Percentiles rank a stretch among this genome's conserved stretches.
These are phyloP conservation scores for Aradophagus sp. DNA, from an alignment of 1,140 invertebrate species.

Conservation along the genomic window DNA sequence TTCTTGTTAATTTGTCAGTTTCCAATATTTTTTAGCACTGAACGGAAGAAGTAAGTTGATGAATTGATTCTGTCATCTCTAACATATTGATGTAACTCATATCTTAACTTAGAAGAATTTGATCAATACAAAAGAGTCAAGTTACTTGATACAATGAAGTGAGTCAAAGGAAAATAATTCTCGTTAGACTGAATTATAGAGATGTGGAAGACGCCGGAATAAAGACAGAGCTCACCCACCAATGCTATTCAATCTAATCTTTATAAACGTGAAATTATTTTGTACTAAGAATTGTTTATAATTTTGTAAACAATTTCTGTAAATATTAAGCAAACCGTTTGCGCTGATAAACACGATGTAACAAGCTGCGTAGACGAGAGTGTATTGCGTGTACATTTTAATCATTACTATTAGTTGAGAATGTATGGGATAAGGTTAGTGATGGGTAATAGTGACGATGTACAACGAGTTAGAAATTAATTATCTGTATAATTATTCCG, in stretches of 20 bases:
- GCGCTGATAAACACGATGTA: conserved; percentile 58
- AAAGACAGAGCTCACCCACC: conserved; percentile 58
- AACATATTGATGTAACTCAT: conserved; percentile 19
- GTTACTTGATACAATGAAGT: conserved; percentile 28
- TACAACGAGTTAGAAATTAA: conserved; percentile 72
- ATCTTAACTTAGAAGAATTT: conserved; percentile 24
- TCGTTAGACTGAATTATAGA: conserved; percentile 35
- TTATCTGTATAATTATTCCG: conserved; percentile 61
- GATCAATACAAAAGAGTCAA: conserved; percentile 2
- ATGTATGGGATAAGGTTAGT: conserved; percentile 63
- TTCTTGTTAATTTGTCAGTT: no score
- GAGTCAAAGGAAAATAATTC: conserved; percentile 29
- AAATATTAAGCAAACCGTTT: conserved; percentile 66
- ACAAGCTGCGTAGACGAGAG: conserved; percentile 47
- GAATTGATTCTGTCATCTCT: conserved; percentile 7
- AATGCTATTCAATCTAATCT: conserved; percentile 66
- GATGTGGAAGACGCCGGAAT: conserved; percentile 24
- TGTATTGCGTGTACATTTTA: conserved; percentile 62
- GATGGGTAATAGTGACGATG: conserved; percentile 65
- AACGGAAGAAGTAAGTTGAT: no score
- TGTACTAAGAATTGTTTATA: conserved; percentile 71
- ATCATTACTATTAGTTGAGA: conserved; percentile 56
- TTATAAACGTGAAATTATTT: conserved; percentile 71
- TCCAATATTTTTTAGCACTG: no score
- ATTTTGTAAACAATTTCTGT: conserved; percentile 71